Base-by-base conservation (phyloP, 2,113 vertebrate genomes). In the Oryzias melastigma region DNA sequence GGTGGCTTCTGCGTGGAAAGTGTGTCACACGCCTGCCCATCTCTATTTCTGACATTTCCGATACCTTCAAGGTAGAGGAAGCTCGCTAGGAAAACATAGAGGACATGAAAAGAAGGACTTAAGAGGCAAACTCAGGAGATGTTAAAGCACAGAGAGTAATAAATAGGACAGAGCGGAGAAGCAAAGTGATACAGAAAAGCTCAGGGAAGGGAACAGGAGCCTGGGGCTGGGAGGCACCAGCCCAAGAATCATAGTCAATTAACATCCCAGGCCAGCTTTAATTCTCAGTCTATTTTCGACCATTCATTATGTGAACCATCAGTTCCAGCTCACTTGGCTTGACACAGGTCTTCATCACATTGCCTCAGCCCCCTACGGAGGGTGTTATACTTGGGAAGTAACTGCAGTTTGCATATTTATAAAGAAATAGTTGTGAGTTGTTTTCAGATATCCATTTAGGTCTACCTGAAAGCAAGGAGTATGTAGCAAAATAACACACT, bases 271-370 rank as follows among this genome's bases (percentile, higher is more conserved):
- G 84, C 81, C 80, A 85, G 78, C 77, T 81, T 88, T 89, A 89
- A 89, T 90, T 87, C 85, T 81, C 75, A 87, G 84, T 91, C 78
- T 87, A 89, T 91, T 90, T 90, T 83, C 75, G 84, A 88, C 77
- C 86, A 87, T 88, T 91, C 90, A 92, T 91, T 89, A 92, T 87
- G 82, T 80, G 73, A 83, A 81, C 74, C 90, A 85, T 91, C 89
- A 76, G 86, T 89, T 90, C 81, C 84, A 88, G 82, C 83, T 91
- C 85, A 82, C 86, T 91, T 91, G 83, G 76, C 80, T 62, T 84
- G 80, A 82, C 86, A 85, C 78, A 80, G 78, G 78, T 78, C 81
- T 88, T 81, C 79, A 80, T 86, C 82, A 73, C 81, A 73, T 53
- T 24, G 70, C 66, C 58, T 58, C 56, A 68, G 73, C 73, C 73